Evolutionary conservation across 2,113 vertebrate species (phyloP), one percentile per base, ranked within the genome.

Genomic region (Cynoglossus semilaevis): DNA sequence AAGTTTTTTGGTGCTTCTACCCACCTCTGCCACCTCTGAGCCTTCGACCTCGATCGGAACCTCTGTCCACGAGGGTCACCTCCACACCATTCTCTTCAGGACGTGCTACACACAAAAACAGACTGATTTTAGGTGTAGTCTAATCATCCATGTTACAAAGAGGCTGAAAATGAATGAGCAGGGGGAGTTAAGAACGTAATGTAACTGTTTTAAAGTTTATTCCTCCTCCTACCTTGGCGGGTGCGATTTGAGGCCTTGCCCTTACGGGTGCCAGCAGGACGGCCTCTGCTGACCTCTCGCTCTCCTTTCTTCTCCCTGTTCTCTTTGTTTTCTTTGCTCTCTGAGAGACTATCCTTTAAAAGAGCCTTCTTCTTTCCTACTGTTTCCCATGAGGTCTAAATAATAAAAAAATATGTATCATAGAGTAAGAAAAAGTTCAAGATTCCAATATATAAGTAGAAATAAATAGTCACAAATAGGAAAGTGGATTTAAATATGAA

Each of bases 291-390:
- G 15, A 76, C 71, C 86, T 97, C 96, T 85, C 90, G 91, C 74
- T 98, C 94, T 8, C 81, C 93, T 88, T 90, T 93, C 88, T 95
- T 98, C 87, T 97, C 96, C 85, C 93, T 64, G 54, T 90, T 90
- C 75, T 91, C 89, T 72, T 90, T 90, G 85, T 95, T 98, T 79
- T 98, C 96, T 89, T 95, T 96, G 88, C 93, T 95, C 87, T 98
- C 96, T 46, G 87, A 85, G 12, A 81, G 79, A 65, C 82, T 84
- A 51, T 99, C 96, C 66, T 97, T 99, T 73, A 91, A 92, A 79
- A 96, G 83, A 61, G 84, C 93, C 79, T 95, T 97, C 91, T 97
- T 99, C 89, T 94, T 99, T 44, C 94, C 96, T 73, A 99, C 96
- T 0, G 95, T 99, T 81, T 99, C 96, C 96, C 96, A 99, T 4